Conservation (phyloP, 2,888 invertebrate species). For the Ligdia adustata region DNA sequence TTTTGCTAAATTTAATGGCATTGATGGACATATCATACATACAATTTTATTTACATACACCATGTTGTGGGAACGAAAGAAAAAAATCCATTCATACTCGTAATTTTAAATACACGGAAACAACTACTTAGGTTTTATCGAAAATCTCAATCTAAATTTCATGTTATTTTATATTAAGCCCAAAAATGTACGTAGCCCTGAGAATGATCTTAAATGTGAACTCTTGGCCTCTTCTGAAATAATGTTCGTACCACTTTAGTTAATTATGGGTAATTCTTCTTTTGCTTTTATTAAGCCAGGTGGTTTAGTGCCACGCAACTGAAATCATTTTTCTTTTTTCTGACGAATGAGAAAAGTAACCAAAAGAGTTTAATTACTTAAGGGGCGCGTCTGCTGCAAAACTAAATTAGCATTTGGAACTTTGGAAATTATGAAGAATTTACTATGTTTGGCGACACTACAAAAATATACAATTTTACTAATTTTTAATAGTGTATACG, state of each 20-base stretch:
- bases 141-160: too few relatives aligned
- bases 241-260: constrained; percentile 11
- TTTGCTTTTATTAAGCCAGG: background rate
- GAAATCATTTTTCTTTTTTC: background rate
- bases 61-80: too few relatives aligned
- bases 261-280: constrained; percentile 19
- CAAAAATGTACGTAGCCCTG: too few relatives aligned
- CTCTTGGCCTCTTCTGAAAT: constrained; percentile 7
- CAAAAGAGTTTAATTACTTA: background rate
- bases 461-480: background rate
- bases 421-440: background rate
- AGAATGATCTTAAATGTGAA: too few relatives aligned
- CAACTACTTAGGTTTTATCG: too few relatives aligned
- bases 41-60: too few relatives aligned
- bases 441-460: background rate
- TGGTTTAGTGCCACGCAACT: background rate
- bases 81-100: too few relatives aligned
- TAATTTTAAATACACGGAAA: too few relatives aligned
- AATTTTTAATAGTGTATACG: too few relatives aligned
- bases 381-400: background rate
- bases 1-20: too few relatives aligned
- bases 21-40: too few relatives aligned
- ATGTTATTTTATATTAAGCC: too few relatives aligned
- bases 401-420: background rate
- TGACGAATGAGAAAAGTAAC: background rate